Evolutionary conservation across 2,113 vertebrate genomes (phyloP), one percentile per base, ranked within the genome.

Genomic region (Paradisaea rubra): DNA sequence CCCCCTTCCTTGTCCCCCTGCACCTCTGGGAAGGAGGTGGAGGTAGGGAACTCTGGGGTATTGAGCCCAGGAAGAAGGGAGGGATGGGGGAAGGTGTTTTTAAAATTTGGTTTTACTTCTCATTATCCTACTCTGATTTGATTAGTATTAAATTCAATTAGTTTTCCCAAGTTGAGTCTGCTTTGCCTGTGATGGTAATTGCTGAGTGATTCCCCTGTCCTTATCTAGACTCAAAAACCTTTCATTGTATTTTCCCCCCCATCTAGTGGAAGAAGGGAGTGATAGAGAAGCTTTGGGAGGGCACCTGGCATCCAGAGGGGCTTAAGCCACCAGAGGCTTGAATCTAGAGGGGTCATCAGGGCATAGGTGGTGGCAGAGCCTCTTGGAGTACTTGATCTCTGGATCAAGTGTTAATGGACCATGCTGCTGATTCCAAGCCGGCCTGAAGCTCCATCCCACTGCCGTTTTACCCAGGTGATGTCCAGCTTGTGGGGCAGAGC

Each of bases 1-100:
- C 4, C 10, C 15, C 13, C 24, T 44, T 77, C 16, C 37, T 53
- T 0, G 0, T 64, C 6, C 19, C 23, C 20, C 33, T 64, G 37
- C 11, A n/a, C 33, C 1, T 2, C 33, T 63, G 42, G 28, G 37
- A 37, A 64, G 37, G 42, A 64, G 33, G 11, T 42, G 30, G 24
- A 90, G 37, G 27, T 37, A 24, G 49, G 37, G 23, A 83, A 18
- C 42, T 83, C 56, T 8, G 5, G 49, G 37, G 42, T 57, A 45
- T 30, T 44, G 28, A 78, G 72, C 49, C 15, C 37, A 70, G 27
- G 27, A 78, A 44, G 44, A 57, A 57, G 15, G 9, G 23, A 63
- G 19, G 49, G 35, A 10, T 24, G 6, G 3, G 15, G 28, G 7
- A 44, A 64, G 6, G 5, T 39, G 28, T 50, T 84, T 33, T 57